Evolutionary conservation across 2,888 invertebrate genomes (phyloP).

Genomic region (Acanthopleura granulata): DNA sequence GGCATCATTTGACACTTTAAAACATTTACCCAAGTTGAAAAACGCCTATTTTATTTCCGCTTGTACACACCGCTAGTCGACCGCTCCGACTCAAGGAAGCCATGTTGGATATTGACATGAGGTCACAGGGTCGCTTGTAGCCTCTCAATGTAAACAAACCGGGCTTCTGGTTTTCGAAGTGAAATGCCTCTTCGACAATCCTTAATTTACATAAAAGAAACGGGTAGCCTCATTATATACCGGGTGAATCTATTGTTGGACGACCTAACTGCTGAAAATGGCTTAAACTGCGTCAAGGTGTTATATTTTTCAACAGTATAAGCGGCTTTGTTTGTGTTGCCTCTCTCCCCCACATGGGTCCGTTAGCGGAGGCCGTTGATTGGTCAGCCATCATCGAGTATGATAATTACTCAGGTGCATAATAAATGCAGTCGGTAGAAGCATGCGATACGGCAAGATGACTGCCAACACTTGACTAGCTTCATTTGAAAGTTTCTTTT

Average conservation of each 20-base stretch:
- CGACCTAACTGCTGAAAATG: neutral
- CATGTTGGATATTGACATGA: slow-evolving; percentile 22
- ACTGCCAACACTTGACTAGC: slow-evolving; percentile 20
- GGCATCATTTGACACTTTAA: slow-evolving; percentile 26
- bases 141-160: slow-evolving; percentile 18
- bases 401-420: slow-evolving; percentile 19
- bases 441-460: slow-evolving; percentile 13
- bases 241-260: too few species aligned
- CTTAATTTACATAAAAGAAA: too few species aligned
- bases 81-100: slow-evolving; percentile 15
- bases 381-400: neutral
- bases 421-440: slow-evolving; percentile 20
- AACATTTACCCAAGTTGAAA: slow-evolving; percentile 19
- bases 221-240: too few species aligned
- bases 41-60: slow-evolving; percentile 22
- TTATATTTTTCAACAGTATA: neutral
- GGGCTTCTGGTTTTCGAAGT: too few species aligned
- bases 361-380: neutral
- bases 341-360: neutral
- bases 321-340: slow-evolving; percentile 3
- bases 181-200: too few species aligned
- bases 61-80: slow-evolving; percentile 11
- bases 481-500: slow-evolving; percentile 22
- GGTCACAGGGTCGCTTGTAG: slow-evolving; percentile 11
- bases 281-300: slow-evolving; percentile 5